Evolutionary conservation across 2,113 vertebrate genomes (phyloP).

Genomic region (Orycteropus afer): DNA sequence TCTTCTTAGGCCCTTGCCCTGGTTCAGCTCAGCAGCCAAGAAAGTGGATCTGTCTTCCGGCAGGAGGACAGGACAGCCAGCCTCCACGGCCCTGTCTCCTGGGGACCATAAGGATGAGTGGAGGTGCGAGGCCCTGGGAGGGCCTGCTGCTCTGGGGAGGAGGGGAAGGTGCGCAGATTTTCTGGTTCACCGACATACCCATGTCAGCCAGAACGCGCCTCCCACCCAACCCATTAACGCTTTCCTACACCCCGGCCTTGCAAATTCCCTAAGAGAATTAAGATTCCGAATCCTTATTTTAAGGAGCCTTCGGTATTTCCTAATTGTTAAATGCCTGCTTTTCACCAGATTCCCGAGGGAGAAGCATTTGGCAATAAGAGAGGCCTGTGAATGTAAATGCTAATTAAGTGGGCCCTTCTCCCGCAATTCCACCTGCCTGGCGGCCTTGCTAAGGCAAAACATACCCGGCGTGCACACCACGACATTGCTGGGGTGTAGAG

Average conservation of each 20-base stretch:
- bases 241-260: neutral
- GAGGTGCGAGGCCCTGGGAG: neutral
- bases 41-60: neutral
- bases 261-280: neutral
- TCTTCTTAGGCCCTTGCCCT: neutral
- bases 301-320: slow-evolving; percentile 23
- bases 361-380: slow-evolving; percentile 55
- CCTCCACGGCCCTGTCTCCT: neutral
- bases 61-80: neutral
- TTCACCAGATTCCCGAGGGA: slow-evolving; percentile 67
- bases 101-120: neutral
- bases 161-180: neutral
- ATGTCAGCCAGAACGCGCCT: neutral
- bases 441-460: neutral
- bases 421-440: slow-evolving; percentile 26
- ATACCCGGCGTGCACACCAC: neutral
- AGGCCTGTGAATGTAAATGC: slow-evolving; percentile 65
- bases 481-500: neutral
- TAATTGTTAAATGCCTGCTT: slow-evolving; percentile 66
- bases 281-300: slow-evolving; percentile 7
- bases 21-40: neutral
- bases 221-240: neutral
- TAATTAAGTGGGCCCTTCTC: slow-evolving; percentile 47
- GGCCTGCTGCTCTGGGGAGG: neutral
- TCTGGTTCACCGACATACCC: accelerated